Evolutionary conservation across 1,140 invertebrate genomes (phyloP), one percentile per base, ranked within the genome.

Genomic region (Cotesia typhae): DNA sequence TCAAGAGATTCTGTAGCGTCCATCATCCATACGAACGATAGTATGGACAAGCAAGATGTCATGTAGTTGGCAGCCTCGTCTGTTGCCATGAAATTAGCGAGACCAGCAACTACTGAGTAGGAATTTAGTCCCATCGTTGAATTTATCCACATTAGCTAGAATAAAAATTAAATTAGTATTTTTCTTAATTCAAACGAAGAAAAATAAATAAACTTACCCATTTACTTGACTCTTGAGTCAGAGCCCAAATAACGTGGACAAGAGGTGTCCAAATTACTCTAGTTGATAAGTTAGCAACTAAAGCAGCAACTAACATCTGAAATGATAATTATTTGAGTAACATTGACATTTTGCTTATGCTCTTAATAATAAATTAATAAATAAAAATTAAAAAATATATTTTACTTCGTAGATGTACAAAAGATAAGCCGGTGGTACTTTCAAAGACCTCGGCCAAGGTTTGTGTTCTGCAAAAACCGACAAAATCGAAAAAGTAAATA

Each of bases 21-120:
- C 51, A 87, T 66, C 86, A 87, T 87, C 86, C 86, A 87, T 0
- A 86, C 72, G n/a, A 87, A 85, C 0, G 84, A 82, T 6, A 87
- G 70, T n/a, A 86, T 60, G 0, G 86, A 79, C 14, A 83, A 70
- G 65, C 84, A 86, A 65, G 80, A 81, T 0, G 84, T 79, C 68
- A 84, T 79, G 35, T 84, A 80, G 12, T 57, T 75, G 0, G 81
- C 75, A 4, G 83, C 84, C 9, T 75, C 68, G 4, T 86, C 79
- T 37, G 70, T 76, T 0, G 51, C 67, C 80, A 87, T 82, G 38
- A 83, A 86, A 17, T 74, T 41, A 0, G 83, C 82, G 0, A 83
- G 67, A 1, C 28, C 38, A 1, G 57, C 60, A 3, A 87, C 17
- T 51, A 72, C 28, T 0, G 82, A 76, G 36, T 80, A 80, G 20